These are phyloP conservation scores for Myripristis jacobus DNA, from an alignment of 2,797 vertebrate genomes.

Conservation along the genomic window DNA sequence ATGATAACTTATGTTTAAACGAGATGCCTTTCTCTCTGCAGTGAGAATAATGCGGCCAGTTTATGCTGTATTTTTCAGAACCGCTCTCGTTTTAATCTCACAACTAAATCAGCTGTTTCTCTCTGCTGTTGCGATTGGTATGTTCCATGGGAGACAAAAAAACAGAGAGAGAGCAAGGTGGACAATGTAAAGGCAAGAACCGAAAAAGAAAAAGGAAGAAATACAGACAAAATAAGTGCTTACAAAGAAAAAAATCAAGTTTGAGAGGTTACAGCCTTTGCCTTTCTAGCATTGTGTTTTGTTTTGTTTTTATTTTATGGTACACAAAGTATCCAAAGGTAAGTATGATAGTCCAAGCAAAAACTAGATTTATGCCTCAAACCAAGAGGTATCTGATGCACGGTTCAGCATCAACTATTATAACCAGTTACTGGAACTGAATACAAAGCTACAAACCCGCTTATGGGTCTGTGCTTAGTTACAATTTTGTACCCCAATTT, in stretches of 20 bases:
- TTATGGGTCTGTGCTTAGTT: slow-evolving; percentile 11
- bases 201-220: too few species aligned
- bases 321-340: background rate
- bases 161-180: too few species aligned
- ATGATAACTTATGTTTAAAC: slow-evolving; percentile 3
- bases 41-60: background rate
- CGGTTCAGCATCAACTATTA: background rate
- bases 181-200: too few species aligned
- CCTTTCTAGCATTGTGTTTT: background rate
- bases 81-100: slow-evolving; percentile 11
- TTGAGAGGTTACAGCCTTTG: background rate
- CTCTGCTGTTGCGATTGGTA: background rate
- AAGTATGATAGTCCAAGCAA: background rate
- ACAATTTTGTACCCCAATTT: slow-evolving; percentile 15
- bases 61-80: slow-evolving; percentile 5
- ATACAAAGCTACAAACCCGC: background rate
- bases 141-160: too few species aligned
- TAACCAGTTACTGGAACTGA: background rate
- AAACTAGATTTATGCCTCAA: background rate
- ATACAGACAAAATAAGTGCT: background rate
- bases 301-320: too few species aligned
- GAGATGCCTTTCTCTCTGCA: slow-evolving; percentile 5
- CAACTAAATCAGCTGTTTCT: slow-evolving; percentile 1
- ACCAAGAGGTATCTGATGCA: background rate
- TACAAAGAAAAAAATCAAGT: background rate